Conservation (phyloP, 2,888 invertebrate genomes). For the Agelastica alni region DNA sequence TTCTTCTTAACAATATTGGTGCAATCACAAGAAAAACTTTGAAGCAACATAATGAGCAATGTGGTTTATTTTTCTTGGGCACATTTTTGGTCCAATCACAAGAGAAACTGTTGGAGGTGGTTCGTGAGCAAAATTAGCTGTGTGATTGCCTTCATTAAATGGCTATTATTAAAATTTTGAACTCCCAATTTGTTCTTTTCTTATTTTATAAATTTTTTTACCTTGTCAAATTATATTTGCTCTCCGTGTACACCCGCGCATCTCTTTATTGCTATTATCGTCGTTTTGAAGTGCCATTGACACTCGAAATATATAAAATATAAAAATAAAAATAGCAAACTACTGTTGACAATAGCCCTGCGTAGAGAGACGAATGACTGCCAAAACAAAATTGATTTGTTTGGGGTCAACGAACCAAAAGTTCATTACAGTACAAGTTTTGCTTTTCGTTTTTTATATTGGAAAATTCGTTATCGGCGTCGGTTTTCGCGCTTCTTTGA, state of each 20-base stretch:
- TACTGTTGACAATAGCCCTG: conserved; percentile 21
- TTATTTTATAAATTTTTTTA: too few species aligned
- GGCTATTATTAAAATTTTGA: too few species aligned
- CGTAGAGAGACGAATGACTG: conserved; percentile 42
- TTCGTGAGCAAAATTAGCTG: background rate
- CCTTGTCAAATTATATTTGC: background rate
- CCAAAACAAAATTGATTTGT: conserved; percentile 46
- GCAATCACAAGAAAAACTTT: too few species aligned
- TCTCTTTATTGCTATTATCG: conserved; percentile 10
- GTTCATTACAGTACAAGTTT: conserved; percentile 18
- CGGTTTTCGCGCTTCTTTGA: background rate
- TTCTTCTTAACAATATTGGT: too few species aligned
- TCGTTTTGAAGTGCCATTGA: conserved; percentile 19
- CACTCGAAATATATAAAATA: conserved; percentile 18
- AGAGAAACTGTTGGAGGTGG: background rate
- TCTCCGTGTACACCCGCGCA: background rate
- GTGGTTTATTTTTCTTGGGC: too few species aligned
- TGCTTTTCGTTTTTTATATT: conserved; percentile 10
- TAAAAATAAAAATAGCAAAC: conserved; percentile 23
- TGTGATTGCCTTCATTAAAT: background rate
- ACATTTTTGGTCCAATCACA: background rate
- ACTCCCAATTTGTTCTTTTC: too few species aligned
- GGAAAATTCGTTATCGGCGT: conserved; percentile 2
- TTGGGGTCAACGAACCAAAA: conserved; percentile 41
- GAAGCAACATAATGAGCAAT: too few species aligned